Evolutionary conservation across 2,113 vertebrate genomes (phyloP), one percentile per base, ranked within the genome.

Genomic region (Anarhynchus alexandrinus): DNA sequence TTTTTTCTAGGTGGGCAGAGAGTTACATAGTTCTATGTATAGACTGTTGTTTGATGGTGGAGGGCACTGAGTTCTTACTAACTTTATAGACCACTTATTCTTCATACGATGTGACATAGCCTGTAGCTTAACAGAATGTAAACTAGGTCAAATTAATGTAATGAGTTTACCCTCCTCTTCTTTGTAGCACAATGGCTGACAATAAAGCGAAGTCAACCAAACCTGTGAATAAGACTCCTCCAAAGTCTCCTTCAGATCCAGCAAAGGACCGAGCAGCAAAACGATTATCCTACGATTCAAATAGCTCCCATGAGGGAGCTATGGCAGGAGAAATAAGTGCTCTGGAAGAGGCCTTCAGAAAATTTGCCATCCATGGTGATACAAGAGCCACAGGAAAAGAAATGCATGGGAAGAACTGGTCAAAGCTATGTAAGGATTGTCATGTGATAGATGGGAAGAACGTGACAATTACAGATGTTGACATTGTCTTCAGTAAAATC

Each of bases 401-500:
- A 54, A 97, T 99, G 99, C 99, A 99, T 2, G 99, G 99, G 93
- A 99, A 99, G 97, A 99, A 99, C 98, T 99, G 99, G 99, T 99
- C 99, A 82, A 99, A 99, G 88, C 97, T 99, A 76, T 99, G 99
- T 97, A 99, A 99, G 93, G 99, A 99, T 97, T 99, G 99, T 69
- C 97, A 98, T 18, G 98, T 99, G 97, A 99, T 99, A 16, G 99
- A 99, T 11, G 98, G 99, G 65, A 99, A 98, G 97, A 99, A 82
- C 14, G 98, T 99, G 97, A 99, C 99, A 11, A 98, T 99, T 96
- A 99, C 99, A 3, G 99, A 99, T 38, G 99, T 99, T 96, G 99
- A 99, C 98, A 99, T 99, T 10, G 99, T 99, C 97, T 99, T 99
- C 99, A 99, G 98, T 97, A 99, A 99, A 98, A 99, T 99, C 98